Evolutionary conservation across 2,113 vertebrate genomes (phyloP).

Genomic region (Chauna torquata): DNA sequence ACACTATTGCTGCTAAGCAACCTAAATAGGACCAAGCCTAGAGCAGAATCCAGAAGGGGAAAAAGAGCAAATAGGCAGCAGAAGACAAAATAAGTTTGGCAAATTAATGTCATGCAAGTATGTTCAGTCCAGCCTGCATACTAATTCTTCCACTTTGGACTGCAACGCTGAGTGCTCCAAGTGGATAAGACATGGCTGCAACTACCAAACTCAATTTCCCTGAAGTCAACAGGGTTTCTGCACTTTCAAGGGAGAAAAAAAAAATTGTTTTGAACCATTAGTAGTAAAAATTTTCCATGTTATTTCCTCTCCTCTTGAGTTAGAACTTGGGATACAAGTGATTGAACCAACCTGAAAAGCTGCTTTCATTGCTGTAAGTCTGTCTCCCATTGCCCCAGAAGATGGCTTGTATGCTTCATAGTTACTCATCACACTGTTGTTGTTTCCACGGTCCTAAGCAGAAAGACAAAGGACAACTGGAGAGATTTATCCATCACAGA

Average conservation of each 20-base stretch:
- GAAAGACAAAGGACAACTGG: neutral
- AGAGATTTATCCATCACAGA: neutral
- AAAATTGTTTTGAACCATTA: neutral
- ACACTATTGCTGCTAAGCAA: neutral
- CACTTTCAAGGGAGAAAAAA: neutral
- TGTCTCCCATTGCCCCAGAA: slow-evolving; percentile 94
- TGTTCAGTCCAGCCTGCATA: neutral
- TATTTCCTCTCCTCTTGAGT: neutral
- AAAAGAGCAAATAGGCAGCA: neutral
- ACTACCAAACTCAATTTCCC: neutral
- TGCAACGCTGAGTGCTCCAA: neutral
- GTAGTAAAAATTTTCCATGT: neutral
- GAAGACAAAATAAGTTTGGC: neutral
- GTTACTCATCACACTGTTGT: slow-evolving; percentile 84
- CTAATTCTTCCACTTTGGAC: neutral
- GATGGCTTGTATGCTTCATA: slow-evolving; percentile 92
- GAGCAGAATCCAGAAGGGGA: neutral
- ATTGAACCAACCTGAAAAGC: slow-evolving; percentile 89
- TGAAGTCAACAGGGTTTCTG: neutral
- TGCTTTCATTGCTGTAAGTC: slow-evolving; percentile 96
- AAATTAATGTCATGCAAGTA: neutral
- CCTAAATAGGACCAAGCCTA: neutral
- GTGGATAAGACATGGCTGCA: neutral
- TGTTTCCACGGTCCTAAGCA: slow-evolving; percentile 84
- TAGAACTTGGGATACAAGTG: neutral